A percentile compares a stretch with the other conserved stretches of the same genome.
Evolutionary conservation across 2,888 invertebrate genomes (phyloP).

Genomic region (Strigamia crassipes): DNA sequence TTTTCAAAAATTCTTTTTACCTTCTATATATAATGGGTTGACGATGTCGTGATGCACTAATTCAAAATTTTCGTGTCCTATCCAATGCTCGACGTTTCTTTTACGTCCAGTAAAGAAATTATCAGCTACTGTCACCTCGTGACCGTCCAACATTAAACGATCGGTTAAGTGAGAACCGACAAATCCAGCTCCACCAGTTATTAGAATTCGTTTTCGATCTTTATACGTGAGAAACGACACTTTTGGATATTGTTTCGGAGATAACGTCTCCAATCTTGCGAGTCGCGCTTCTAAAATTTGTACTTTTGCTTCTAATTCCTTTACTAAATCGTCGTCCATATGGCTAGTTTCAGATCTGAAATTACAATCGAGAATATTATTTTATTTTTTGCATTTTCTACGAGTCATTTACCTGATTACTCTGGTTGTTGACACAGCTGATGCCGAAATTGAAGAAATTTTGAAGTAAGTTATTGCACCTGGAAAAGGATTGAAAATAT

Average conservation of each 20-base stretch:
- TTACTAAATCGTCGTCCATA: not conserved
- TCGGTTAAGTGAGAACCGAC: conserved; percentile 99
- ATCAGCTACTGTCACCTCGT: conserved; percentile 94
- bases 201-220: conserved; percentile 87
- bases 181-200: conserved; percentile 97
- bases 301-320: conserved; percentile 65
- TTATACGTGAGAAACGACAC: conserved; percentile 91
- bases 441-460: not conserved
- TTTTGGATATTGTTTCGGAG: conserved; percentile 81
- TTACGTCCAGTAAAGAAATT: conserved; percentile 98
- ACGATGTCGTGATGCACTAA: conserved; percentile 98
- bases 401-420: not conserved
- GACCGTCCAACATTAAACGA: conserved; percentile 89
- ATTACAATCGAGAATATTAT: not conserved
- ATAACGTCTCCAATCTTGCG: not conserved
- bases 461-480: not conserved
- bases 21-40: conserved; percentile 95
- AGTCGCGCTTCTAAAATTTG: conserved; percentile 72
- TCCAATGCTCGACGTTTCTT: conserved; percentile 97
- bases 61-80: conserved; percentile 98
- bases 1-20: conserved; percentile 43
- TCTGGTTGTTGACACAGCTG: not conserved
- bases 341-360: not conserved
- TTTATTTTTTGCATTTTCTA: not conserved
- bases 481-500: not conserved